Percentiles rank a stretch among this genome's conserved stretches.
Evolutionary conservation across 92 coral and sea anemone genomes (phyloP).

Genomic region (Palythoa grandis): DNA sequence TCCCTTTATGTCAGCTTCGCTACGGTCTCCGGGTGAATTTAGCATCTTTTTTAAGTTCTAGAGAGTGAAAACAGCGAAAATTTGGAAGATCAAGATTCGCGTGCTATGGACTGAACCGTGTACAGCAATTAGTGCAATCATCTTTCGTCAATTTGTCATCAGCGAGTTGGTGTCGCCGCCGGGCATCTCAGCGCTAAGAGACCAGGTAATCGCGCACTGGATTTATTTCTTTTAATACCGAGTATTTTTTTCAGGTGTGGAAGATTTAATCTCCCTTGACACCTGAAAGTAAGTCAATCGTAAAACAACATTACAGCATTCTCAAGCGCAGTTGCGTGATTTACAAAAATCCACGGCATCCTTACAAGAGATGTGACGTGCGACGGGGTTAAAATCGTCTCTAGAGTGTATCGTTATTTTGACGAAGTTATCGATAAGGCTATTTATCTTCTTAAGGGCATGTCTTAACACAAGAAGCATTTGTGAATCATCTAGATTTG

Average conservation of each 20-base stretch:
- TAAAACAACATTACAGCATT: slow-evolving; percentile 25
- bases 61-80: neutral
- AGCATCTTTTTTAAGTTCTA: neutral
- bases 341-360: slow-evolving; percentile 38
- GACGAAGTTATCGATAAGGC: slow-evolving; percentile 77
- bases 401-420: slow-evolving; percentile 33
- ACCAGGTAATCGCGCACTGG: slow-evolving; percentile 12
- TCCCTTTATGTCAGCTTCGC: slow-evolving; percentile 10
- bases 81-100: slow-evolving; percentile 16
- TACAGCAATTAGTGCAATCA: slow-evolving; percentile 33
- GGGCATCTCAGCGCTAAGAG: slow-evolving; percentile 30
- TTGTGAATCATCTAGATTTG: slow-evolving; percentile 59
- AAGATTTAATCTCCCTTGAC: slow-evolving; percentile 43
- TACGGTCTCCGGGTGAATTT: neutral
- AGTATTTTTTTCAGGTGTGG: slow-evolving; percentile 41
- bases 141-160: slow-evolving; percentile 41
- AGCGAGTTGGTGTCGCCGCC: slow-evolving; percentile 17
- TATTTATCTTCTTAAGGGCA: slow-evolving; percentile 73
- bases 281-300: slow-evolving; percentile 31
- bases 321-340: slow-evolving; percentile 47
- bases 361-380: slow-evolving; percentile 37
- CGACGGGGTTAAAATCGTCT: slow-evolving; percentile 5
- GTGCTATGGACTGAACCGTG: slow-evolving; percentile 17
- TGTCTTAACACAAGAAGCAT: slow-evolving; percentile 58
- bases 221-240: slow-evolving; percentile 25